Evolutionary conservation across 2,888 invertebrate genomes (phyloP), one percentile per base, ranked within the genome.

Genomic region (Euspilapteryx auroguttella): DNA sequence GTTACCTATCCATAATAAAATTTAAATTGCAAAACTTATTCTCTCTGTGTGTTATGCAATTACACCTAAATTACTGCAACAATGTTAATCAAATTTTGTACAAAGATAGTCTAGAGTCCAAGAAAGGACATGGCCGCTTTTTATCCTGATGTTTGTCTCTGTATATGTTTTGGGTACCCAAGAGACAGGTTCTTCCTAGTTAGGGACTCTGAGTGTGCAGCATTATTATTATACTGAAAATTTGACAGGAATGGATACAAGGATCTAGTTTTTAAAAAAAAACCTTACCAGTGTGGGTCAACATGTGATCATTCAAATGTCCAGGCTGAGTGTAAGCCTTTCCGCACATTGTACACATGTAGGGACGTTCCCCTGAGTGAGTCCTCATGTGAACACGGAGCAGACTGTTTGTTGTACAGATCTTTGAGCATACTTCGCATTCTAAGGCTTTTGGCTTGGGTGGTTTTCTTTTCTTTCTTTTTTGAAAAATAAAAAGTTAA

Each of bases 321-420:
- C 32, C 31, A 2, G 24, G 21, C 13, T 38, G 34, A 6, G 33
- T 27, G 29, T 33, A 38, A 0, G 27, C 6, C 24, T 34, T 34
- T 3, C 34, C 38, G 21, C 38, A 38, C 8, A 12, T 6, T 2
- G 25, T 25, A n/a, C 26, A 27, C 10, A 23, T 9, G 23, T 11
- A 25, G 3, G 9, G 13, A 8, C 25, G 12, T 10, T 25, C 25
- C 3, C 25, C 25, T 4, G 28, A 23, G 23, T 28, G 28, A 3
- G 9, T 15, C 6, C n/a, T 12, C 2, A 22, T 13, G 23, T 28
- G 28, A 2, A 8, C 14, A 11, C 14, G 13, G 4, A 28, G 22
- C 12, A 23, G 22, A 2, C 22, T 5, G 3, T 6, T 12, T 3
- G 28, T 22, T 4, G 4, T 17, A n/a, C 22, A 14, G 14, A 14